These are phyloP conservation scores for Monopis laevigella DNA, from an alignment of 2,888 invertebrate genomes.

Conservation along the genomic window DNA sequence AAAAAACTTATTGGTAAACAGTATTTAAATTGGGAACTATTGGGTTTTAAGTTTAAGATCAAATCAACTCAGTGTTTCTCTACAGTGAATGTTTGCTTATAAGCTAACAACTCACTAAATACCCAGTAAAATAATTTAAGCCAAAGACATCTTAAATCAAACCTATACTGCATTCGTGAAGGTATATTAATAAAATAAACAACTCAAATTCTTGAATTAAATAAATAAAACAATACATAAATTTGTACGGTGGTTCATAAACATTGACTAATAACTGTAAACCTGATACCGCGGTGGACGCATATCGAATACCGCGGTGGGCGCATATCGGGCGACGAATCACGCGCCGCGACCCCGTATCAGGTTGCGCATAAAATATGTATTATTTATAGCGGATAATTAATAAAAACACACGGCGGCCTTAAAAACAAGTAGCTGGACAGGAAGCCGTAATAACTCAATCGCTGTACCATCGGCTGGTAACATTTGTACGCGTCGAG, in stretches of 20 bases:
- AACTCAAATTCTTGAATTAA: too few relatives aligned
- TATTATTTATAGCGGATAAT: conserved; percentile 64
- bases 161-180: too few relatives aligned
- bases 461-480: conserved; percentile 49
- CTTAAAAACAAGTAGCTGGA: conserved; percentile 64
- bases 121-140: too few relatives aligned
- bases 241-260: too few relatives aligned
- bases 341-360: conserved; percentile 43
- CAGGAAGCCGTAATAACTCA: conserved; percentile 68
- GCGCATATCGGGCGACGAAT: conserved; percentile 44
- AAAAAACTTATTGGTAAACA: too few relatives aligned
- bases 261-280: conserved; percentile 53
- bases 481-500: conserved; percentile 62
- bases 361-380: conserved; percentile 64
- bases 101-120: too few relatives aligned
- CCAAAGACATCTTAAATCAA: too few relatives aligned
- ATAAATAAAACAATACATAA: conserved; percentile 59
- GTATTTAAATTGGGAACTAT: too few relatives aligned
- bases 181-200: too few relatives aligned
- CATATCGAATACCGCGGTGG: conserved; percentile 32
- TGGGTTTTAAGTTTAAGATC: too few relatives aligned
- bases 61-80: too few relatives aligned
- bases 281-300: conserved; percentile 28
- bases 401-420: conserved; percentile 64
- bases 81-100: too few relatives aligned